A percentile compares a stretch with the other conserved stretches of the same genome.
These are phyloP conservation scores for Epizoanthus fatuus DNA, from an alignment of 92 coral and sea anemone species.

Conservation along the genomic window DNA sequence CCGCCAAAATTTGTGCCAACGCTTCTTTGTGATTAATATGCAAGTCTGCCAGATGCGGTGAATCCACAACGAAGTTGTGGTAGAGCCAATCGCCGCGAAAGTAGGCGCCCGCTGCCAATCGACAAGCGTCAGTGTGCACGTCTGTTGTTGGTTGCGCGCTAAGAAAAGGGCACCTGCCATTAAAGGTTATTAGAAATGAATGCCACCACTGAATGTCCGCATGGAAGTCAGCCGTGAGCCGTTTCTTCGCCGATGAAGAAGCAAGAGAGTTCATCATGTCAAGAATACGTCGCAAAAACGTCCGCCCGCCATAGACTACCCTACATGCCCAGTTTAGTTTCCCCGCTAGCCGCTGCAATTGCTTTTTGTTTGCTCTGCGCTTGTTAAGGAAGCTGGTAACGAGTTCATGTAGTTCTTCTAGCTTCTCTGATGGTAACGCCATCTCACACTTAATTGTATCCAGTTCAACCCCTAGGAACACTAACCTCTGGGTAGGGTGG, in stretches of 20 bases:
- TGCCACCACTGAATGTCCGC: constrained; percentile 25
- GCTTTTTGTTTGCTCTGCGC: constrained; percentile 17
- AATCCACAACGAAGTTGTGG: not conserved
- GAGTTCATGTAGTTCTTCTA: not conserved
- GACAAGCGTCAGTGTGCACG: constrained; percentile 53
- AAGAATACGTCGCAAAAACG: constrained; percentile 38
- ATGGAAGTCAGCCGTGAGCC: constrained; percentile 11
- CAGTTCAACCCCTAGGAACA: not conserved
- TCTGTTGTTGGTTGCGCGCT: constrained; percentile 25
- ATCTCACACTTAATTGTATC: not conserved
- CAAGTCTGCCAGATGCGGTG: constrained; percentile 1
- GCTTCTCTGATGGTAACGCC: not conserved
- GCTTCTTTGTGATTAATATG: not conserved
- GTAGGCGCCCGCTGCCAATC: constrained; percentile 21
- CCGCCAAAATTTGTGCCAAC: not conserved
- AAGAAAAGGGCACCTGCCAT: constrained; percentile 37
- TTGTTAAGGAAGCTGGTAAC: not conserved
- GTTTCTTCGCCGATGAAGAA: not conserved
- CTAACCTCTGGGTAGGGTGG: not conserved
- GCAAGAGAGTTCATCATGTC: constrained; percentile 34
- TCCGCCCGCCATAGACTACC: constrained; percentile 45
- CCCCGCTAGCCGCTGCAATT: constrained; percentile 41
- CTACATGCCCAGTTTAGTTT: too few species aligned
- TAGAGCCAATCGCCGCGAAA: constrained; percentile 1
- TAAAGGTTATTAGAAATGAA: constrained; percentile 3